Evolutionary conservation across 2,888 invertebrate genomes (phyloP), one percentile per base, ranked within the genome.

Genomic region (Lepidocyrtinus sp.): DNA sequence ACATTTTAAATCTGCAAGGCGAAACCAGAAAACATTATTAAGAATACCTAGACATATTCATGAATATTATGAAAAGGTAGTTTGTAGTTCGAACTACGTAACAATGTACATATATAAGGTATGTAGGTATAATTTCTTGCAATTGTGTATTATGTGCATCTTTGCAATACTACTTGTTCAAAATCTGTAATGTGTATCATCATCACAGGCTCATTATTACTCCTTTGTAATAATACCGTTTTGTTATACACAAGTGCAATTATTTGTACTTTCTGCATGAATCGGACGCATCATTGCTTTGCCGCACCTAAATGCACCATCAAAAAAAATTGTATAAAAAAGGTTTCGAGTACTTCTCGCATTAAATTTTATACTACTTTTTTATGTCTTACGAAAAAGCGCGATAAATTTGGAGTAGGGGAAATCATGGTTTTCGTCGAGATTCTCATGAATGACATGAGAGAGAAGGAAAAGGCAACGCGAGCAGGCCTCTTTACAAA

Each of bases 121-220:
- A n/a, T n/a, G n/a, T n/a, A 50, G 17, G 50, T 17, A 12, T 7
- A 50, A 50, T 50, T 50, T 50, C 17, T 50, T 50, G 50, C 15
- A 50, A n/a, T 12, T 50, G 50, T 17, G 17, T 50, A n/a, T n/a
- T n/a, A 12, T 50, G 17, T 2, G 15, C 15, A 50, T 50, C 50
- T 50, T 1, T n/a, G 15, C 50, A 12, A 2, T 7, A 50, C 12
- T 50, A 17, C 50, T n/a, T 50, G 50, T 50, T n/a, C 50, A 50
- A n/a, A 50, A 50, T 50, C 50, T n/a, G 12, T 50, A 50, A 50
- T 50, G 50, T 50, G 50, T 50, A 50, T 50, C 50, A 50, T n/a
- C n/a, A n/a, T 50, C 50, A 50, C 50, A 1, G 50, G 50, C 50
- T 50, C 50, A 50, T 50, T 50, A 50, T 50, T 50, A 50, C 50